Percentiles rank a stretch among this genome's conserved stretches.
Conservation (phyloP, 1,140 invertebrate genomes). For the Uloborus diversus region DNA sequence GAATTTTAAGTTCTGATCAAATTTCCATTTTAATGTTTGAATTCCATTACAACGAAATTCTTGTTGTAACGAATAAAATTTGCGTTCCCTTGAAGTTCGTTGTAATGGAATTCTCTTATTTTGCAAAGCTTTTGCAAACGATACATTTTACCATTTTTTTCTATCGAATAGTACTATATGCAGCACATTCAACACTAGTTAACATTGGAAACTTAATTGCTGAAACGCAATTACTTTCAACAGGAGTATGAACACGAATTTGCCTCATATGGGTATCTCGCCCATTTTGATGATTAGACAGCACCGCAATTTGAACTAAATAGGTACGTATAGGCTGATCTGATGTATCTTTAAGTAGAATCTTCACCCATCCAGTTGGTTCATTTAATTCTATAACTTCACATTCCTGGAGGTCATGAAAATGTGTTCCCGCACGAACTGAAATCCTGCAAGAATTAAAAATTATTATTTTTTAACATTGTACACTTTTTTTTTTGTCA, state of each 20-base stretch:
- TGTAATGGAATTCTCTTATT: no score
- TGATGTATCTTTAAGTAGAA: slow-evolving; percentile 88
- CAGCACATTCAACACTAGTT: slow-evolving; percentile 81
- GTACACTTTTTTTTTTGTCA: neutral
- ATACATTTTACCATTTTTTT: no score
- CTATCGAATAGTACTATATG: slow-evolving; percentile 80
- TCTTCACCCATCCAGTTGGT: slow-evolving; percentile 94
- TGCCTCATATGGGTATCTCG: slow-evolving; percentile 97
- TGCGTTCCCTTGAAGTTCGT: no score
- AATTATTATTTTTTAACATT: neutral
- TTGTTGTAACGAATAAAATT: no score
- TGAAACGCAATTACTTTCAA: slow-evolving; percentile 78
- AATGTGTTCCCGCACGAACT: slow-evolving; percentile 92
- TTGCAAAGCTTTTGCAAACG: no score
- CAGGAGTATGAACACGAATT: slow-evolving; percentile 94
- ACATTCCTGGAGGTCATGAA: slow-evolving; percentile 97
- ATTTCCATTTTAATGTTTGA: no score
- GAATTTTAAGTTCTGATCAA: no score
- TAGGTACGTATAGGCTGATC: slow-evolving; percentile 90
- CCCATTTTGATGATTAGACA: slow-evolving; percentile 99
- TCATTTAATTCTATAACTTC: slow-evolving; percentile 94
- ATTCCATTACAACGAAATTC: no score
- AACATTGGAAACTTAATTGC: slow-evolving; percentile 71
- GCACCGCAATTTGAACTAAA: slow-evolving; percentile 95
- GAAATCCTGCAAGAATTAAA: slow-evolving; percentile 77